Evolutionary conservation across 1,140 invertebrate genomes (phyloP).

Genomic region (Limonius californicus): DNA sequence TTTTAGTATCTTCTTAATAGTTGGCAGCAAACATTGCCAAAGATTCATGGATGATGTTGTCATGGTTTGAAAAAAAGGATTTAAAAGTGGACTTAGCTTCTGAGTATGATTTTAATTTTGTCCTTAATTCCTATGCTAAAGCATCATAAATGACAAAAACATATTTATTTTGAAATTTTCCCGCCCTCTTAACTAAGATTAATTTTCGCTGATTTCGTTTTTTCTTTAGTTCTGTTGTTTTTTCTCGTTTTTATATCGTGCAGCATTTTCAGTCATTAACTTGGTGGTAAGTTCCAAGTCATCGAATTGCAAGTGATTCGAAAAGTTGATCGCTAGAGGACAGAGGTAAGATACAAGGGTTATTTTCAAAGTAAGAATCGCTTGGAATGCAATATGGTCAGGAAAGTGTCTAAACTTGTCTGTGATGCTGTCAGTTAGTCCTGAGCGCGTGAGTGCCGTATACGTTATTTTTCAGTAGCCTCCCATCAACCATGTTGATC

Average conservation of each 20-base stretch:
- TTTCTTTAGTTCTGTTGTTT: not conserved
- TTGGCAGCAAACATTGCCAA: not conserved
- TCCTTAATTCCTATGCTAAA: not conserved
- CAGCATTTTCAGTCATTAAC: not conserved
- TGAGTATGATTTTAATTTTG: not conserved
- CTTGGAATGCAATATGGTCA: too few relatives aligned
- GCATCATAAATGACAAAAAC: not conserved
- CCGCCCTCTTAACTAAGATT: not conserved
- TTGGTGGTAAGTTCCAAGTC: slow-evolving; percentile 4
- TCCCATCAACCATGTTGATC: too few relatives aligned
- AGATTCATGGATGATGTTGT: not conserved
- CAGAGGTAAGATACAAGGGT: too few relatives aligned
- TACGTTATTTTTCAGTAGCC: too few relatives aligned
- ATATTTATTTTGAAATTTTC: not conserved
- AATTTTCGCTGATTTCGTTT: not conserved
- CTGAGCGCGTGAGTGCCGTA: too few relatives aligned
- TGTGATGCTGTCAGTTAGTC: too few relatives aligned
- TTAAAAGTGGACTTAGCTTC: slow-evolving; percentile 2
- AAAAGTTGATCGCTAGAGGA: not conserved
- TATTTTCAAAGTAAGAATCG: too few relatives aligned
- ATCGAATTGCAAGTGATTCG: not conserved
- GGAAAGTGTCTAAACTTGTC: too few relatives aligned
- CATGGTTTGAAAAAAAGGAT: not conserved
- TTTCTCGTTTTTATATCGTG: not conserved
- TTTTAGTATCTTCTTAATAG: not conserved